These are phyloP conservation scores for Amphiprion clarkii DNA, from an alignment of 2,797 vertebrate genomes.

Conservation along the genomic window DNA sequence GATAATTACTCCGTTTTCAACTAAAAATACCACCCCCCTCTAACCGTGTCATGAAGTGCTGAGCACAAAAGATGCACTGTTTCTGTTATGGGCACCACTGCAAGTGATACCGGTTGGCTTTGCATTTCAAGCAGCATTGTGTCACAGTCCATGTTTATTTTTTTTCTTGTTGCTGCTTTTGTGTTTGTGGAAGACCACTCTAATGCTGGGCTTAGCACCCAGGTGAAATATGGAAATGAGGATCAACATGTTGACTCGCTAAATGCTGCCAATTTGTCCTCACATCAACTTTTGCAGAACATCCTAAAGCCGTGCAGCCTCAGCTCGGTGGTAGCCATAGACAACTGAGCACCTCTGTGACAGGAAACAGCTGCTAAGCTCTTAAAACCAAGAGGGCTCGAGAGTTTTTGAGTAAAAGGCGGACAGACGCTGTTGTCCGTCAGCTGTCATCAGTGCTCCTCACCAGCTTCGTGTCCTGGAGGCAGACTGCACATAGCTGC, in stretches of 20 bases:
- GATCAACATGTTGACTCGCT: conserved; percentile 69
- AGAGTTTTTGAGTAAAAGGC: conserved; percentile 44
- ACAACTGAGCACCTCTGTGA: conserved; percentile 60
- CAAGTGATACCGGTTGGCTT: conserved; percentile 60
- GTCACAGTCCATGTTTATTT: conserved; percentile 27
- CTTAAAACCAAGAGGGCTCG: conserved; percentile 53
- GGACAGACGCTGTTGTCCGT: conserved; percentile 47
- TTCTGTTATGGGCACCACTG: conserved; percentile 58
- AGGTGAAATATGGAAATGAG: conserved; percentile 73
- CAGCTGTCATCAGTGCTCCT: conserved; percentile 38
- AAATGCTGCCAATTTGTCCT: conserved; percentile 58
- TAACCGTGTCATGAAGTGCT: conserved; percentile 8
- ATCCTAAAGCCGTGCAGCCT: conserved; percentile 37
- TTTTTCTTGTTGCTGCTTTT: conserved; percentile 46
- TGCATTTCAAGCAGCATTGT: conserved; percentile 59
- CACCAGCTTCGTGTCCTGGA: conserved; percentile 33
- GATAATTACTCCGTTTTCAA: conserved; percentile 58
- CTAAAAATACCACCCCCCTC: not conserved
- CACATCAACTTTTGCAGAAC: conserved; percentile 53
- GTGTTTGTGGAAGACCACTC: conserved; percentile 43
- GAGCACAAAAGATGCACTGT: conserved; percentile 42
- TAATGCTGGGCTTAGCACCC: conserved; percentile 48
- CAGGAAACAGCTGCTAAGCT: conserved; percentile 58
- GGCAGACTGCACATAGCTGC: conserved; percentile 27
- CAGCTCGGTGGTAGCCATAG: conserved; percentile 31